Evolutionary conservation across 2,797 vertebrate species (phyloP).

Genomic region (Buceros bicornis): DNA sequence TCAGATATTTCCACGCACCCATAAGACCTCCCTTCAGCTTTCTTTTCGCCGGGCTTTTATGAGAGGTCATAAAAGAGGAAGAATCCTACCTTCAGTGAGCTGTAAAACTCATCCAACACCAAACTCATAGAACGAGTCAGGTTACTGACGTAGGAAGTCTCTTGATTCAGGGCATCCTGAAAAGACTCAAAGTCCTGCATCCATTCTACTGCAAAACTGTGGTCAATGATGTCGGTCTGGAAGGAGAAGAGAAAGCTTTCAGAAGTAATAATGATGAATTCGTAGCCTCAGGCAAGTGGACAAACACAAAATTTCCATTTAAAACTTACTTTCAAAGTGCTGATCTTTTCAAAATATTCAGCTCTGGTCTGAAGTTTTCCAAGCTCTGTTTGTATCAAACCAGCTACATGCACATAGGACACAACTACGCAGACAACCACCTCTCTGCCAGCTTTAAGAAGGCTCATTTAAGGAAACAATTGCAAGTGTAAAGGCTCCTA

Average conservation of each 20-base stretch:
- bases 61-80: neutral
- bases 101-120: slow-evolving; percentile 96
- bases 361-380: neutral
- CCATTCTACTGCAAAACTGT: slow-evolving; percentile 97
- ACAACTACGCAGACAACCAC: neutral
- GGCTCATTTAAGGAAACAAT: neutral
- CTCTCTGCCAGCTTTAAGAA: neutral
- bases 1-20: neutral
- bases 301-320: neutral
- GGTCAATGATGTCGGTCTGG: slow-evolving; percentile 96
- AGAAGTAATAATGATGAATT: neutral
- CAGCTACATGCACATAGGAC: neutral
- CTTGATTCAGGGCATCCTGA: slow-evolving; percentile 95
- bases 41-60: neutral
- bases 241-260: slow-evolving; percentile 9
- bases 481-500: neutral
- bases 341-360: neutral
- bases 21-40: neutral
- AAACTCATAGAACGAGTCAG: slow-evolving; percentile 97
- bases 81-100: slow-evolving; percentile 83
- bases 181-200: slow-evolving; percentile 98
- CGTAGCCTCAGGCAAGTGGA: neutral
- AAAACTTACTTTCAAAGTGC: neutral
- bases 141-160: slow-evolving; percentile 93
- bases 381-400: neutral